Percentiles rank a stretch among this genome's conserved stretches.
Conservation (phyloP, 2,888 invertebrate species). For the Eupelmus urozonus region DNA sequence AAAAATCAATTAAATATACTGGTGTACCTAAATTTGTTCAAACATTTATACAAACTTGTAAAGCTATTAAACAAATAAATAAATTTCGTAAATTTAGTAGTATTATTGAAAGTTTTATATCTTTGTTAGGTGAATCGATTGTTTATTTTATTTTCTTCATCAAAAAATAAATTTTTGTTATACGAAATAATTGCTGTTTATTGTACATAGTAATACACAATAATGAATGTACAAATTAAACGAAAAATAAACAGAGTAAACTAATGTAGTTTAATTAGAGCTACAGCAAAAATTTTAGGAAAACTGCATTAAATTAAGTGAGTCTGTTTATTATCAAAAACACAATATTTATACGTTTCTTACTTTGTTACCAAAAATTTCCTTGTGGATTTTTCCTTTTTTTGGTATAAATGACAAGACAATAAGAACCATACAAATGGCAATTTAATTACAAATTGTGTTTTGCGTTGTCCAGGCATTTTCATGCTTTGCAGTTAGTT, state of each 20-base stretch:
- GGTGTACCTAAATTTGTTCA: too few relatives aligned
- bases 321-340: conserved; percentile 39
- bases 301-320: conserved; percentile 41
- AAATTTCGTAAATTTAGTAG: too few relatives aligned
- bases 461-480: conserved; percentile 53
- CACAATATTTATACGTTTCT: conserved; percentile 5
- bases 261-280: conserved; percentile 30
- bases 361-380: conserved; percentile 33
- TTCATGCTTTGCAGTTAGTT: conserved; percentile 49
- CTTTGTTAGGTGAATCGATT: too few relatives aligned
- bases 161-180: not conserved
- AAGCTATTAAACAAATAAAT: too few relatives aligned
- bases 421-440: conserved; percentile 56
- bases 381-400: conserved; percentile 22
- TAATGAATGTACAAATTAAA: conserved; percentile 55
- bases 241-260: conserved; percentile 40
- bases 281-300: conserved; percentile 34
- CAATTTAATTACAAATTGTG: conserved; percentile 58
- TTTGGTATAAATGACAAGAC: conserved; percentile 57
- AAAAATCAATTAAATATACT: too few relatives aligned
- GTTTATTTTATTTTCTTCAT: not conserved
- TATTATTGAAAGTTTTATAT: too few relatives aligned
- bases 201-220: conserved; percentile 53
- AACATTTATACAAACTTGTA: too few relatives aligned
- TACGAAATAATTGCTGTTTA: conserved; percentile 30